Conservation (phyloP, 2,797 vertebrate genomes). For the Bryconaethiops microstoma region DNA sequence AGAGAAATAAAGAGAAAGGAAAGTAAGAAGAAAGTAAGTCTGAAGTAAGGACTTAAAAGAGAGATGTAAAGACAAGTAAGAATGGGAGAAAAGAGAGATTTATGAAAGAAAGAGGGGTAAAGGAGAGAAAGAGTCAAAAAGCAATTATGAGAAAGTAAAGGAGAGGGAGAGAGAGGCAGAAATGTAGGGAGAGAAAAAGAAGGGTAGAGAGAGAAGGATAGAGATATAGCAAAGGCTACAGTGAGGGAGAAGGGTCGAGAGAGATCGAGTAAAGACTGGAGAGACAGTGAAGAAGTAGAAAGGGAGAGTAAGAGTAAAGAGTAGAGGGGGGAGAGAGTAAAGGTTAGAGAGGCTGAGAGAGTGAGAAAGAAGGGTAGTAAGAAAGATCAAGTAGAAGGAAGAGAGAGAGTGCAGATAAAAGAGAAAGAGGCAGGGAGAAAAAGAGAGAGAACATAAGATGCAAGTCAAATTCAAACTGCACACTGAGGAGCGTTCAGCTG, state of each 20-base stretch:
- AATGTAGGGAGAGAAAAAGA: not conserved
- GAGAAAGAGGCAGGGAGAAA: not conserved
- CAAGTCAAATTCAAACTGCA: not conserved
- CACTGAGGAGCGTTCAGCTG: constrained; percentile 1
- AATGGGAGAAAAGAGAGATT: too few relatives aligned
- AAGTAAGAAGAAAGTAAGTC: not conserved
- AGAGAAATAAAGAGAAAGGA: not conserved
- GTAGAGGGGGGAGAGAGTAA: not conserved
- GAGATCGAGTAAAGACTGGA: not conserved
- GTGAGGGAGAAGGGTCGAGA: not conserved
- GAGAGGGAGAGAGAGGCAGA: not conserved
- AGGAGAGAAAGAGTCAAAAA: not conserved
- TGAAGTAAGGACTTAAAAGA: too few relatives aligned
- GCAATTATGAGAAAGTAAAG: not conserved
- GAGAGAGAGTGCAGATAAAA: not conserved
- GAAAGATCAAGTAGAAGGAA: not conserved
- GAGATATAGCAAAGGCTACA: not conserved
- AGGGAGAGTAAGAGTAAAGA: not conserved
- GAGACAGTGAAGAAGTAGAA: not conserved
- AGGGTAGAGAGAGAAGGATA: not conserved
- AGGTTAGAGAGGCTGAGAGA: too few relatives aligned
- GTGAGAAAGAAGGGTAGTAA: too few relatives aligned
- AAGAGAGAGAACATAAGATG: not conserved
- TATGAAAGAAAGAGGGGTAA: too few relatives aligned
- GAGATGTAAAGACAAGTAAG: too few relatives aligned